Base-by-base conservation (phyloP, 2,888 invertebrate species). In the Flabesymbios commensalis region DNA sequence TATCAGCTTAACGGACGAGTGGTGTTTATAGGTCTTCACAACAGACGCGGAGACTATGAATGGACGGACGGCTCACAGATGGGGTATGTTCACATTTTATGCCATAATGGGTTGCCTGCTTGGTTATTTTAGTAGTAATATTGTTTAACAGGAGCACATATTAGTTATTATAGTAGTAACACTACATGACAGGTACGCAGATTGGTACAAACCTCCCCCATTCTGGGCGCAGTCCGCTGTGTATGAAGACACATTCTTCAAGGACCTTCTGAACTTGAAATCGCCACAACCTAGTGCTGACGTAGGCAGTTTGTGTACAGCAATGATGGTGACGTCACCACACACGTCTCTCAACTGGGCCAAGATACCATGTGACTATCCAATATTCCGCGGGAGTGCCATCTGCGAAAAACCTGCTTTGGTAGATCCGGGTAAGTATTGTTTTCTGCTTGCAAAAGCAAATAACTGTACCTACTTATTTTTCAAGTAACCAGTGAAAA, bases 361-460 rank as follows among this genome's bases (percentile, higher is more conserved):
- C 36, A 68, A 68, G 42, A 47, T 68, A 17, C 68, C 68, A 2
- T 68, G 68, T 47, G 68, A 68, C 52, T 64, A 65, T 43, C 68
- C 68, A 2, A 54, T 65, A 24, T 52, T 56, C 52, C n/a, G 48
- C 2, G 68, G 59, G 10, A 64, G 68, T 1, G 14, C 45, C 19
- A 56, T 68, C 49, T 68, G 68, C 49, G 53, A 68, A 39, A 42
- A 36, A 36, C 10, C 10, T 36, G n/a, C n/a, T n/a, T n/a, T n/a
- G n/a, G n/a, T n/a, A n/a, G n/a, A n/a, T n/a, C n/a, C n/a, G n/a
- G n/a, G n/a, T n/a, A n/a, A n/a, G n/a, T n/a, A n/a, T n/a, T n/a
- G n/a, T n/a, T n/a, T n/a, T n/a, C n/a, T n/a, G n/a, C n/a, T n/a
- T n/a, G n/a, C n/a, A n/a, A n/a, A n/a, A n/a, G n/a, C n/a, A n/a